A percentile compares a stretch with the other conserved stretches of the same genome.
Evolutionary conservation across 2,888 invertebrate species (phyloP).

Genomic region (Heliconius sara): DNA sequence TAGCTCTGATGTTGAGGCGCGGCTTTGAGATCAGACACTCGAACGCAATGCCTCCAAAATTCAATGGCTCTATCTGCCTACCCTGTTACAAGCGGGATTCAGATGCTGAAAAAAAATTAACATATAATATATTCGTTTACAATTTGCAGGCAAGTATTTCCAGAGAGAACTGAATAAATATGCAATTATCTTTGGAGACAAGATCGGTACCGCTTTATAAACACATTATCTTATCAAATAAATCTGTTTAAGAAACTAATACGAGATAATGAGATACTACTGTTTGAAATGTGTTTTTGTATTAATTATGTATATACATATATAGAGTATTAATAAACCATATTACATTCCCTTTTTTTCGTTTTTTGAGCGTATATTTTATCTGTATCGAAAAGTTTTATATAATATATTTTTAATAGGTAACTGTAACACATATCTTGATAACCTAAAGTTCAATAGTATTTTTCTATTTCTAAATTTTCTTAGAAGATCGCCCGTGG

Average conservation of each 20-base stretch:
- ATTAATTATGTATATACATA: not conserved
- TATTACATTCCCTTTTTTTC: not conserved
- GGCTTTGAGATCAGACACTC: no score
- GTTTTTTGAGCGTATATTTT: not conserved
- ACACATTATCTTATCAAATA: constrained; percentile 63
- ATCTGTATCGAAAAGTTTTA: not conserved
- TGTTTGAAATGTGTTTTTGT: constrained; percentile 43
- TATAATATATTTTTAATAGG: not conserved
- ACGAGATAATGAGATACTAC: constrained; percentile 61
- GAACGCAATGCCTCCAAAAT: no score
- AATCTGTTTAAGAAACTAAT: constrained; percentile 71
- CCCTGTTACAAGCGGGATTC: not conserved
- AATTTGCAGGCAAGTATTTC: not conserved
- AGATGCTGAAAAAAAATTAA: not conserved
- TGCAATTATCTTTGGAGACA: constrained; percentile 42
- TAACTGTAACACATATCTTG: not conserved
- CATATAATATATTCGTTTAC: not conserved
- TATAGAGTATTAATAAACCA: not conserved
- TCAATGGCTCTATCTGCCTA: no score
- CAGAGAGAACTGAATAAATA: constrained; percentile 24
- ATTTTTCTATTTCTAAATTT: constrained; percentile 35
- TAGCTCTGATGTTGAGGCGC: no score
- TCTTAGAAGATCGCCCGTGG: constrained; percentile 44
- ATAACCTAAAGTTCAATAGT: not conserved
- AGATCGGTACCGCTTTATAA: constrained; percentile 41